Conservation (phyloP, 2,888 invertebrate species). For the Smittia sp. region DNA sequence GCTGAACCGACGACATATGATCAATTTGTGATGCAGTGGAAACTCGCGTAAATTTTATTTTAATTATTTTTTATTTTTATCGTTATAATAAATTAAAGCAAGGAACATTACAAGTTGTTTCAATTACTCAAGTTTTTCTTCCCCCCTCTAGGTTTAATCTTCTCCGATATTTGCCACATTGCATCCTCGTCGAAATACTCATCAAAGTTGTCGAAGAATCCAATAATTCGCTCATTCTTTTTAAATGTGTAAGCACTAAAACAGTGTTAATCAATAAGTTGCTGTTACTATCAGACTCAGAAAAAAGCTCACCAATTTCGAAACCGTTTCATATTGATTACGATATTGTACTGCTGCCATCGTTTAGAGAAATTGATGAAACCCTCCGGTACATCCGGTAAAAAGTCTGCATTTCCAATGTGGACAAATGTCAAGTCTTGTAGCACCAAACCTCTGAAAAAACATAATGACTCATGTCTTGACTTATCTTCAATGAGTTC, state of each 20-base stretch:
- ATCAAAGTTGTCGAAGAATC: conserved; percentile 95
- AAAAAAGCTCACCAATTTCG: conserved; percentile 79
- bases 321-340: conserved; percentile 97
- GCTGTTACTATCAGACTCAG: no score
- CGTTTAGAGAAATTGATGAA: conserved; percentile 94
- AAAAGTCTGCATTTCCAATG: conserved; percentile 90
- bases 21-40: no score
- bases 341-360: conserved; percentile 98
- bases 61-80: neutral
- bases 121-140: neutral
- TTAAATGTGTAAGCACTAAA: conserved; percentile 87
- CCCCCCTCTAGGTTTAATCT: conserved; percentile 82
- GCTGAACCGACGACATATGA: no score
- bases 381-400: conserved; percentile 65
- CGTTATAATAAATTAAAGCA: neutral
- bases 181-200: conserved; percentile 94
- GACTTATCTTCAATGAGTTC: conserved; percentile 49
- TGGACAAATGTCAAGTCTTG: conserved; percentile 99
- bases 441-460: conserved; percentile 85
- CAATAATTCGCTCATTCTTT: conserved; percentile 88
- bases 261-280: conserved; percentile 44
- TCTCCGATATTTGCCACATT: conserved; percentile 97
- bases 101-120: neutral
- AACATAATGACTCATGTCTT: no score
- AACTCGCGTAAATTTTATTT: no score